Percentiles rank a stretch among this genome's conserved stretches.
These are phyloP conservation scores for Chloroceryle inda DNA, from an alignment of 2,797 vertebrate genomes.

Conservation along the genomic window DNA sequence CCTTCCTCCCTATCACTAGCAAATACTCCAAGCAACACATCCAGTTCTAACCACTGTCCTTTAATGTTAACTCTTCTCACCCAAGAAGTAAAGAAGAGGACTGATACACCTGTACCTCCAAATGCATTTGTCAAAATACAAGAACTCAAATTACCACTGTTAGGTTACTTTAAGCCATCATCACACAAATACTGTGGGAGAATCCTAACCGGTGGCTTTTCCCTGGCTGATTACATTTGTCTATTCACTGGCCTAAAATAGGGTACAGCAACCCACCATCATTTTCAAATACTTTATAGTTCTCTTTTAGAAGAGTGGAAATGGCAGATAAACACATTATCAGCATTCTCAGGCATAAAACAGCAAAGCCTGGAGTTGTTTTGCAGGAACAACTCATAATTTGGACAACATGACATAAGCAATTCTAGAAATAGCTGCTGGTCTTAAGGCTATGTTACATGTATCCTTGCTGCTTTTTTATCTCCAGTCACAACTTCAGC, in stretches of 20 bases:
- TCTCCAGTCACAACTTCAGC: neutral
- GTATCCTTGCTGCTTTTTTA: neutral
- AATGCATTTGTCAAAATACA: neutral
- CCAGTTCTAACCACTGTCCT: neutral
- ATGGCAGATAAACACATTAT: slow-evolving; percentile 58
- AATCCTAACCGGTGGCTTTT: neutral
- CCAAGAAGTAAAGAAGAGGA: neutral
- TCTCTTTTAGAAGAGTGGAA: slow-evolving; percentile 19
- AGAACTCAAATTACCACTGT: neutral
- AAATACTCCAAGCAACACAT: neutral
- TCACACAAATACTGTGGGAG: slow-evolving; percentile 21
- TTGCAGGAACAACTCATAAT: slow-evolving; percentile 19
- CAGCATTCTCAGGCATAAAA: slow-evolving; percentile 43
- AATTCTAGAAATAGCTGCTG: slow-evolving; percentile 59
- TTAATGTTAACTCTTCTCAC: neutral
- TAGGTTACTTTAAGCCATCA: neutral
- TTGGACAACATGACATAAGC: slow-evolving; percentile 31
- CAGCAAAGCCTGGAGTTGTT: slow-evolving; percentile 53
- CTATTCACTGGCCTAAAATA: neutral
- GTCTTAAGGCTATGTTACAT: slow-evolving; percentile 43
- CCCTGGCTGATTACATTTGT: neutral
- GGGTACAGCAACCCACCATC: neutral
- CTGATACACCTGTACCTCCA: neutral
- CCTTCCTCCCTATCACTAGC: neutral
- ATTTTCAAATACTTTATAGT: slow-evolving; percentile 16